Evolutionary conservation across 1,140 invertebrate genomes (phyloP).

Genomic region (Dendrolimus kikuchii): DNA sequence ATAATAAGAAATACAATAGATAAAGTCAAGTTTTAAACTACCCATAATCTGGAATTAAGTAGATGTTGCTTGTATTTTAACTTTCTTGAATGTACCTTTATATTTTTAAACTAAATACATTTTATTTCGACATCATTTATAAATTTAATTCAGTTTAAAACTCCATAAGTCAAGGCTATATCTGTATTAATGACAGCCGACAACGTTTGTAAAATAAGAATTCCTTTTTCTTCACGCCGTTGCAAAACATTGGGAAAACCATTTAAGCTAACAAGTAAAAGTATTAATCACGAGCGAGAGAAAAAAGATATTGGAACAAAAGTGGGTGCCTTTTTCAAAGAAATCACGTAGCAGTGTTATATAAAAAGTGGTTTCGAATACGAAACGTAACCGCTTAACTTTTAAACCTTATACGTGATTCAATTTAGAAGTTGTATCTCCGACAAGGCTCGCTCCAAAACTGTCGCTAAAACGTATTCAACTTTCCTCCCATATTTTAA

Average conservation of each 20-base stretch:
- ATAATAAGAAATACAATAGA: no score
- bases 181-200: no score
- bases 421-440: constrained; percentile 64
- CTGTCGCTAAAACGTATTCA: constrained; percentile 50
- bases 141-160: no score
- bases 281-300: constrained; percentile 26
- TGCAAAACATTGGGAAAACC: constrained; percentile 15
- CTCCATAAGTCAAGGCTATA: no score
- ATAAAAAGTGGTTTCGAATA: constrained; percentile 45
- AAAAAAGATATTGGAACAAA: constrained; percentile 45
- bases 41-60: no score
- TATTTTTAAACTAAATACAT: no score
- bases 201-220: no score
- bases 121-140: no score
- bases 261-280: constrained; percentile 32
- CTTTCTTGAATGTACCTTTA: no score
- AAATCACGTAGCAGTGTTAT: constrained; percentile 49
- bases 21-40: no score
- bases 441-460: constrained; percentile 40
- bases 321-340: constrained; percentile 34
- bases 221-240: constrained; percentile 7
- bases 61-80: no score
- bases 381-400: constrained; percentile 52
- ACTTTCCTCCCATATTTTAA: constrained; percentile 60
- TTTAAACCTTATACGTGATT: constrained; percentile 66